Evolutionary conservation across 2,888 invertebrate genomes (phyloP), one percentile per base, ranked within the genome.

Genomic region (Dicyrtomina minuta): DNA sequence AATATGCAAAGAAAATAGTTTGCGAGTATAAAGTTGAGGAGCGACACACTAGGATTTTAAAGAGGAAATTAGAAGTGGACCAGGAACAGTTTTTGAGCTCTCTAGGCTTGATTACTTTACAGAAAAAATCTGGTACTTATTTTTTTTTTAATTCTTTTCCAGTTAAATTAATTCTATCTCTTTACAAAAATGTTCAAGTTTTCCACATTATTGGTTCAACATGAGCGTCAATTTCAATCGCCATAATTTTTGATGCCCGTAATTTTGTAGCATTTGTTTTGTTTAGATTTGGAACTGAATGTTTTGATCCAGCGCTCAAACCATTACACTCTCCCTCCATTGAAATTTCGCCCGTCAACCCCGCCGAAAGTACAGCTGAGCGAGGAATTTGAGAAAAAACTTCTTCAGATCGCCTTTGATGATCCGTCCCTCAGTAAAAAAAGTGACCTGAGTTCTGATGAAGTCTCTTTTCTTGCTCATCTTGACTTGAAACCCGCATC

Each of bases 271-370:
- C n/a, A n/a, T n/a, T 46, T 46, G 15, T 17, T n/a, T 59, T 51
- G 56, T 68, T 8, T 53, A 77, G 77, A 76, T 46, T 56, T 76
- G 58, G 77, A 77, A 64, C 64, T 77, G 13, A 62, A 74, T 26
- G 70, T 67, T 24, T 67, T 76, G 27, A 74, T 73, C n/a, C 72
- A 73, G 41, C 74, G 76, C n/a, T 67, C 67, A 27, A 70, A 76
- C 10, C 66, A 68, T 27, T 56, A 70, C 17, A 76, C 76, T 1
- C 59, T 77, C 6, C 76, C 74, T 8, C 74, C 74, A 3, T 24
- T 77, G 0, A 71, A 74, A 62, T 27, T 76, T 2, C 72, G 77
- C 15, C 69, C 72, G 0, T 70, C 61, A 13, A 66, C 67, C 17
- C 67, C 72, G 10, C 64, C 49, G n/a, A 61, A 60, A 59, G 22